Evolutionary conservation across 2,797 vertebrate genomes (phyloP), one percentile per base, ranked within the genome.

Genomic region (Sebastes diploproa): DNA sequence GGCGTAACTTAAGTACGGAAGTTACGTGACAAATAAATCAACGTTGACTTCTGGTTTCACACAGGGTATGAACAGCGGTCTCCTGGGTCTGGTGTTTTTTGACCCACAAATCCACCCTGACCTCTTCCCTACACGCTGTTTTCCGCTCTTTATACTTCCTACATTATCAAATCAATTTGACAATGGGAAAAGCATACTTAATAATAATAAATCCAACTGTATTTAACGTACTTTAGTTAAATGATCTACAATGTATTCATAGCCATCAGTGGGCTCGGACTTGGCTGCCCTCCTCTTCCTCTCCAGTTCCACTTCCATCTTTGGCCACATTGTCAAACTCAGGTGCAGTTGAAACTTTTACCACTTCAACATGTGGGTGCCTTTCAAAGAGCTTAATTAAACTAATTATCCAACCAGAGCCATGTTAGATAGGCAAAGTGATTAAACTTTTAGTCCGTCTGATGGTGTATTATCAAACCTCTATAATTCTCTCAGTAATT

Each of bases 401-500:
- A 96, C 93, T 94, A 96, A 96, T 96, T 96, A 95, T 94, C 94
- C 88, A 88, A 92, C 85, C 94, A 90, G 78, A 88, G 94, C 91
- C 88, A 13, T 80, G 86, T 79, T 75, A 90, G 94, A 96, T 95
- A 87, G 86, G 85, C 38, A 65, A 73, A 84, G 79, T 89, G 95
- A 96, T 96, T 95, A 93, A 90, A 92, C 90, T 94, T 91, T 81
- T 86, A 89, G 92, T 84, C 90, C 85, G 58, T 88, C 83, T 84
- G 38, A 86, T 87, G 83, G 87, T 85, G 90, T 95, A 96, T 97
- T 97, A 97, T 97, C 96, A 96, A 96, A 78, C 95, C 93, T 91
- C 93, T 91, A 92, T 97, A 96, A 97, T 98, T 98, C 96, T 95
- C 94, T 94, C 94, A 94, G 95, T 97, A 96, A 97, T 97, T 98